Evolutionary conservation across 2,888 invertebrate genomes (phyloP), one percentile per base, ranked within the genome.

Genomic region (Griposia aprilina): DNA sequence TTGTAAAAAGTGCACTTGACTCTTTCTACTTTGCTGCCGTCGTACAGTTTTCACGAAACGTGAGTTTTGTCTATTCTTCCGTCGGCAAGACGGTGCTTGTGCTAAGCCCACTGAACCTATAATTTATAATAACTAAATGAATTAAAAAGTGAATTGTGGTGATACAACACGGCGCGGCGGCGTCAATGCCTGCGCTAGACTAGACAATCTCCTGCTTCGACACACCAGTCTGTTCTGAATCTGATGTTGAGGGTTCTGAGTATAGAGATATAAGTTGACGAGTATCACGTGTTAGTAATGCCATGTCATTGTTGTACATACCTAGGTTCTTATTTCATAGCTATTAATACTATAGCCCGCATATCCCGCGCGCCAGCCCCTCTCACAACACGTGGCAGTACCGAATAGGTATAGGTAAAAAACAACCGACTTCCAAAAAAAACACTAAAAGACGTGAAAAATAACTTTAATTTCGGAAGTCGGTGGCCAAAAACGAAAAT

Each of bases 321-420:
- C 11, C 13, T 63, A 41, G 6, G 0, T 62, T 36, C 62, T 36
- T 63, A 13, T 30, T 60, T 26, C 20, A 36, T 36, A 62, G 11
- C 36, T 41, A 23, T 36, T 13, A 63, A 7, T 30, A 23, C 13
- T 7, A 30, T 15, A 30, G 67, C 50, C 71, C n/a, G 50, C 45
- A 41, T 67, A 20, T 36, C 17, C 55, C 30, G 57, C 55, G 45
- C 30, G 73, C 59, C 63, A 78, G 83, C 83, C 66, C 74, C 83
- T 11, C 23, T 26, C 26, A 52, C 69, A 10, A 13, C 52, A 52
- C 15, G 36, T 48, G 23, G 65, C 67, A 10, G 10, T 48, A n/a
- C n/a, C n/a, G n/a, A n/a, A n/a, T n/a, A n/a, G n/a, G n/a, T n/a
- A n/a, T n/a, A n/a, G n/a, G n/a, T n/a, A n/a, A n/a, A n/a, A n/a